Evolutionary conservation across 1,140 invertebrate genomes (phyloP).

Genomic region (Popillia japonica): DNA sequence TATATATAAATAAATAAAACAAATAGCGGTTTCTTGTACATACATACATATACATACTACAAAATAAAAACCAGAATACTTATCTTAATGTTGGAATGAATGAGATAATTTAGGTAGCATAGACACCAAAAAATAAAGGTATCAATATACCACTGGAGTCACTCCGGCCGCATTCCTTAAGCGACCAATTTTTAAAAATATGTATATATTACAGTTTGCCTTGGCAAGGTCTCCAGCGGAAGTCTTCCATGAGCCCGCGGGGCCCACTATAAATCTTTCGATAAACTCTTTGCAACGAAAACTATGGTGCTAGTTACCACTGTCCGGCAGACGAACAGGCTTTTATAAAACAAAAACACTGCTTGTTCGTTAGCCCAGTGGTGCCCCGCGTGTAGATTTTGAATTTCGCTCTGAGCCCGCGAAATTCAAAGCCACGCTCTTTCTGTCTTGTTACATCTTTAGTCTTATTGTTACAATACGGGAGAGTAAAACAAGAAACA

Average conservation of each 20-base stretch:
- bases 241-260: slow-evolving; percentile 58
- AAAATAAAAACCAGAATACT: too few species aligned
- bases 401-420: slow-evolving; percentile 55
- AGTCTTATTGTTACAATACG: slow-evolving; percentile 54
- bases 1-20: slow-evolving; percentile 11
- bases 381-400: slow-evolving; percentile 44
- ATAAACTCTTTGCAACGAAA: slow-evolving; percentile 58
- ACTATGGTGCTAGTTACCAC: slow-evolving; percentile 59
- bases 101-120: slow-evolving; percentile 16
- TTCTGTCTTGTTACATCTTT: slow-evolving; percentile 58
- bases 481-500: slow-evolving; percentile 36
- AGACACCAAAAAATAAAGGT: slow-evolving; percentile 34
- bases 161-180: slow-evolving; percentile 2
- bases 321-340: slow-evolving; percentile 46
- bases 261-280: slow-evolving; percentile 45
- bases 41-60: too few species aligned
- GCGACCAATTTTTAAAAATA: slow-evolving; percentile 29
- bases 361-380: slow-evolving; percentile 47
- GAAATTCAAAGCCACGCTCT: slow-evolving; percentile 47
- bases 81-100: slow-evolving; percentile 32
- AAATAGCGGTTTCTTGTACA: slow-evolving; percentile 22
- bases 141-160: slow-evolving; percentile 34
- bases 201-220: slow-evolving; percentile 45
- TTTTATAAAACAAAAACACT: slow-evolving; percentile 32
- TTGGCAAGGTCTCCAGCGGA: slow-evolving; percentile 56